Base-by-base conservation (phyloP, 2,113 vertebrate species). In the Nothoprocta pentlandii region DNA sequence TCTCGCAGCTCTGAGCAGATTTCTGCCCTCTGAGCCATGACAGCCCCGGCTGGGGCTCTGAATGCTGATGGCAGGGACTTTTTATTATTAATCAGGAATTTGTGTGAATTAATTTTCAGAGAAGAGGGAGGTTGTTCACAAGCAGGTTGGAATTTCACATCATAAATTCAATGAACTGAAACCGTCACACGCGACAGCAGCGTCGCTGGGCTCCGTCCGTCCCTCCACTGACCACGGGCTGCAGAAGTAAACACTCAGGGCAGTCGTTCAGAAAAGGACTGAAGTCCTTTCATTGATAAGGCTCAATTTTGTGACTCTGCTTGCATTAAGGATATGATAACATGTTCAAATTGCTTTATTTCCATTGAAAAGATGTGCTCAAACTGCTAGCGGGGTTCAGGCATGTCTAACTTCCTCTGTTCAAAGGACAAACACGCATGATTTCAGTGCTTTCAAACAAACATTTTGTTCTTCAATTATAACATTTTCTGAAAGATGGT, bases 11-110 rank as follows among this genome's bases (percentile, higher is more conserved):
- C 98, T 95, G 92, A 98, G 97, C 98, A 98, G 98, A 98, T 98
- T 98, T 98, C 97, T 98, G 97, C 86, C 97, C 94, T 98, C 94
- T 98, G 97, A 98, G 97, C 97, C 98, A 98, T 98, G 97, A 98
- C 98, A 97, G n/a, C 91, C 94, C 93, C 80, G 97, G 95, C 97
- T 97, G 97, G 96, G 96, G 95, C 95, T 96, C 95, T 98, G 98
- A 97, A 98, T 98, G 97, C 97, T 98, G 97, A 98, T 98, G 84
- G 90, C 96, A 97, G 58, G 73, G 70, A 92, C 95, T 97, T 98
- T 98, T 98, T 97, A 97, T 97, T 97, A 97, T 98, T 98, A 98
- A 97, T 97, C 97, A 96, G 95, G 93, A 97, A 96, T 96, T 98
- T 93, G 62, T 97, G 86, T 97, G 97, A 98, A 98, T 98, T 98